phyloP scores from a whole-genome alignment of 2,888 invertebrate genomes.

The Colletes collaris region DNA sequence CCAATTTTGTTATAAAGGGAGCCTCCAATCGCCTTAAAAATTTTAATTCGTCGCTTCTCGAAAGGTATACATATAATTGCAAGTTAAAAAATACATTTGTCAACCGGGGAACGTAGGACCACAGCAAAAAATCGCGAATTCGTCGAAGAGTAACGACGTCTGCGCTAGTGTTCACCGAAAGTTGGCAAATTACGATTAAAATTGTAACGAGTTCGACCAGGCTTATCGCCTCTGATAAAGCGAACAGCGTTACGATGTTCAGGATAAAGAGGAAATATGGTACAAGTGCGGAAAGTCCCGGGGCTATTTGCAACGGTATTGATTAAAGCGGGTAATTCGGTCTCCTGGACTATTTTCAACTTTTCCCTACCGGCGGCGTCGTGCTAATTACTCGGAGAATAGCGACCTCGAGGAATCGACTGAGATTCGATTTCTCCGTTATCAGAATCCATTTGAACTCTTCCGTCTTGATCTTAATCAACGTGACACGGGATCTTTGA shows the following conservation, averaged over 20 bases:
- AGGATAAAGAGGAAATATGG: conserved; percentile 64
- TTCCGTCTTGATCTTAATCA: conserved; percentile 32
- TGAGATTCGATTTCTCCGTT: conserved; percentile 58
- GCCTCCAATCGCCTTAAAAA: too few species aligned
- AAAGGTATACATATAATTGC: too few species aligned
- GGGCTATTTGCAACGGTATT: conserved; percentile 67
- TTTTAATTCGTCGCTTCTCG: too few species aligned
- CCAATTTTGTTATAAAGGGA: too few species aligned
- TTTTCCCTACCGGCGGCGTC: conserved; percentile 53
- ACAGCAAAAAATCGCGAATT: conserved; percentile 10
- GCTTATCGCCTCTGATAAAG: conserved; percentile 62
- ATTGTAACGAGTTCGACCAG: conserved; percentile 43
- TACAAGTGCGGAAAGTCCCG: conserved; percentile 61
- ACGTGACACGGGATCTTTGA: neutral
- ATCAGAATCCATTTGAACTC: conserved; percentile 56
- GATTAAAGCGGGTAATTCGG: conserved; percentile 65
- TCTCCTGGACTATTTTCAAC: conserved; percentile 66
- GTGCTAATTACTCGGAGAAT: conserved; percentile 62
- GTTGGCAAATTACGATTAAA: conserved; percentile 53
- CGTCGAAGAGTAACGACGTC: conserved; percentile 29
- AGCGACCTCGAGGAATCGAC: conserved; percentile 48
- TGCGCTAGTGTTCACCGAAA: conserved; percentile 11
- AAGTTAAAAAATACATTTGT: too few species aligned
- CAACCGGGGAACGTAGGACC: too few species aligned
- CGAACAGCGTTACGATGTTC: conserved; percentile 29